Evolutionary conservation across 2,113 vertebrate genomes (phyloP), one percentile per base, ranked within the genome.

Genomic region (Sander lucioperca): DNA sequence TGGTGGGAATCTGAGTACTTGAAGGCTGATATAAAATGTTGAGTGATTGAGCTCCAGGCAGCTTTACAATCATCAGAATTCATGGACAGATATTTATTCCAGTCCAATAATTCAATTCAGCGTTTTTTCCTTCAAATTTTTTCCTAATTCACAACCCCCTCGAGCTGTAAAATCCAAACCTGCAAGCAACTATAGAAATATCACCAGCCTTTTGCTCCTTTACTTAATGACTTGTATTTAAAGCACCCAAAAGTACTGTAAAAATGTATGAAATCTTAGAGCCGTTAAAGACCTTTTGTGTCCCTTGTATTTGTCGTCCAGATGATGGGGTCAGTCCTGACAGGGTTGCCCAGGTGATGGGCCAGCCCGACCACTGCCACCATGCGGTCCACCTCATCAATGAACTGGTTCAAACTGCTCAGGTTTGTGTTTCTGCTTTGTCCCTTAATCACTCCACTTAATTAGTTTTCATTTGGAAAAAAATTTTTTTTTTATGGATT

Each of bases 271-370:
- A 0, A 4, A 14, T 16, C 27, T 18, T 10, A 6, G 13, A 21
- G 61, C 25, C 11, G 12, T 21, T 43, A 16, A 59, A 54, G 25
- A 69, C 3, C 51, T 23, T 71, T 54, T 39, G 23, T 78, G 18
- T 79, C 50, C 13, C n/a, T 83, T 56, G 73, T 72, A 0, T 71
- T 11, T 53, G 7, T 83, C 90, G 67, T 88, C 57, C 94, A 99
- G 98, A 99, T 90, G 98, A 99, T 58, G 98, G 98, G 16, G 94
- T 99, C 91, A 99, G 97, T 87, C 95, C 97, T 0, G 98, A 99
- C 71, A 93, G 98, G 90, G 95, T 99, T 0, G 98, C 98, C 0
- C 97, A 99, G 93, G 97, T 99, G 93, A 99, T 99, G 97, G 98
- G 98, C 10, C 97, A 97, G 92, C 96, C 96, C 0, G 98, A 99